phyloP scores from a whole-genome alignment of 2,113 vertebrate species.

The Calidris pygmaea region DNA sequence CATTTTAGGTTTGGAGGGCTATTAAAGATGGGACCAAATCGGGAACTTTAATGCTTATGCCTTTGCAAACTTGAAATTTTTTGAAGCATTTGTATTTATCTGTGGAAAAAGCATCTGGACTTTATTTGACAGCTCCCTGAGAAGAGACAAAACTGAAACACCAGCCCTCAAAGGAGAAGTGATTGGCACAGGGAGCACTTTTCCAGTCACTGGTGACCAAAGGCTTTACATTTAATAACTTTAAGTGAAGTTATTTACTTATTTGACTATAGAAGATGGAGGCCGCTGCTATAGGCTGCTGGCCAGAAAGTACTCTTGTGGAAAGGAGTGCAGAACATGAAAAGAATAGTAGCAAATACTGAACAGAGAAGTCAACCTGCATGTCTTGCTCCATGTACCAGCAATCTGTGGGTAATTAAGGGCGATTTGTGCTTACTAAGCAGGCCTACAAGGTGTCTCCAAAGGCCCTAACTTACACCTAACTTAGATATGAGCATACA shows the following conservation, averaged over 20 bases:
- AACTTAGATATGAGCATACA: background rate
- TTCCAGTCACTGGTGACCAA: background rate
- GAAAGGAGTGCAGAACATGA: background rate
- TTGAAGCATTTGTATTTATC: background rate
- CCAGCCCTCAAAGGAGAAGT: background rate
- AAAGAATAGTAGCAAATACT: background rate
- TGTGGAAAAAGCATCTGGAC: background rate
- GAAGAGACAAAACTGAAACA: background rate
- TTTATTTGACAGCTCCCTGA: background rate
- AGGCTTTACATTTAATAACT: background rate
- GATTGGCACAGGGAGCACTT: background rate
- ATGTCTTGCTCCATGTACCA: rapidly evolving
- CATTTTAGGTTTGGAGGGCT: background rate
- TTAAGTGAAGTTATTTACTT: background rate
- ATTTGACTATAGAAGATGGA: background rate
- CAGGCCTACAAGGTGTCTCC: background rate
- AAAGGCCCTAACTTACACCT: background rate
- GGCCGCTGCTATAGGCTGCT: background rate
- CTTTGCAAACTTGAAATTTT: background rate
- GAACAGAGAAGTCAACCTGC: background rate
- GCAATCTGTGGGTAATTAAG: no score
- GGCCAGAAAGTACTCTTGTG: background rate
- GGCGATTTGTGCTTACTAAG: background rate
- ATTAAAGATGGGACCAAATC: background rate
- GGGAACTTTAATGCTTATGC: background rate